These are phyloP conservation scores for Carcharodon carcharias DNA, from an alignment of 2,797 vertebrate species.

Conservation along the genomic window DNA sequence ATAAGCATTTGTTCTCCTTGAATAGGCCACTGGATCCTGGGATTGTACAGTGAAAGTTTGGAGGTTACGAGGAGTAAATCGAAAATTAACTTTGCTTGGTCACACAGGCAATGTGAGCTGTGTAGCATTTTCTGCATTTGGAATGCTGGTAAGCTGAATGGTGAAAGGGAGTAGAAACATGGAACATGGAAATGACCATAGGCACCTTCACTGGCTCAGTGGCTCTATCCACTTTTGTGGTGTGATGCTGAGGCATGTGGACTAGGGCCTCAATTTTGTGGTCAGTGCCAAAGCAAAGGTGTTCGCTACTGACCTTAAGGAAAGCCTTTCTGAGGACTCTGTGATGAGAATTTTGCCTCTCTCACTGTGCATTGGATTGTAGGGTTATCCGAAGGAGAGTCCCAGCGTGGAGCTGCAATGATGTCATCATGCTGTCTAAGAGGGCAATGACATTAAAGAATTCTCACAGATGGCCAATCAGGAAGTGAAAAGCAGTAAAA, in stretches of 20 bases:
- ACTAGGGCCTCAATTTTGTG: neutral
- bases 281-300: too few species aligned
- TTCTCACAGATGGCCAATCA: too few species aligned
- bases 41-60: constrained; percentile 50
- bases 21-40: constrained; percentile 56
- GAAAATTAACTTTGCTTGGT: constrained; percentile 40
- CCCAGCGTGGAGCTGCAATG: neutral
- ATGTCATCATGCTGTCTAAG: too few species aligned
- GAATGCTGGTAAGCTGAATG: constrained; percentile 43
- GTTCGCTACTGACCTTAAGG: neutral
- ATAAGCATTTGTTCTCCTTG: neutral
- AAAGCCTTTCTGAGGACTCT: neutral
- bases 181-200: neutral
- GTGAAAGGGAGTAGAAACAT: neutral
- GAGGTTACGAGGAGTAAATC: constrained; percentile 40
- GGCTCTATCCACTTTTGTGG: neutral
- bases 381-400: neutral
- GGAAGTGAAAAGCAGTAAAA: neutral
- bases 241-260: neutral
- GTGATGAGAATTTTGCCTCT: neutral
- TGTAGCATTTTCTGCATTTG: constrained; percentile 45
- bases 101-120: constrained; percentile 47
- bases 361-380: neutral
- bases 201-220: neutral
- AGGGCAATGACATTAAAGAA: too few species aligned